Percentiles rank a stretch among this genome's conserved stretches.
phyloP scores from a whole-genome alignment of 2,888 invertebrate species.

The Fissipunctia ypsillon region DNA sequence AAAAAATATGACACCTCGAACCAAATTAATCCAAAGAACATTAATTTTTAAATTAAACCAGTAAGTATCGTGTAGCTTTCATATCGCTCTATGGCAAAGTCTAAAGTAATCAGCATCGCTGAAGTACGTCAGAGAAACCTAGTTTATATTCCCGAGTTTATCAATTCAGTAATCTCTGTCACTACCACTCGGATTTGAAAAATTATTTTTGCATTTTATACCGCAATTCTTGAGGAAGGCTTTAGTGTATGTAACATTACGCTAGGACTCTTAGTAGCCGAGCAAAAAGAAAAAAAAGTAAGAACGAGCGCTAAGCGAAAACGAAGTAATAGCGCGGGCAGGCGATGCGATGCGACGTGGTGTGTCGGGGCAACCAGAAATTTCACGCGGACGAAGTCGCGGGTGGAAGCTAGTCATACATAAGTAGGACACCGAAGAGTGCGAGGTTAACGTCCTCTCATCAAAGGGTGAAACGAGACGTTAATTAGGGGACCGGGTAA shows the following conservation, averaged over 20 bases:
- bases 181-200: too few species aligned
- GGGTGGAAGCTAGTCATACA: too few species aligned
- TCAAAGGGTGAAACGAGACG: constrained; percentile 23
- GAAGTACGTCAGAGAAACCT: not conserved
- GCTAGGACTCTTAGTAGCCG: too few species aligned
- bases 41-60: not conserved
- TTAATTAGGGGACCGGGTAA: constrained; percentile 49
- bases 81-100: not conserved
- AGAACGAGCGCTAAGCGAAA: too few species aligned
- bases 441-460: not conserved
- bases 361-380: too few species aligned
- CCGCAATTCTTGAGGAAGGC: too few species aligned
- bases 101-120: not conserved
- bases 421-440: constrained; percentile 9
- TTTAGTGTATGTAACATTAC: too few species aligned
- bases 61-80: not conserved
- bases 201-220: too few species aligned
- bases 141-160: not conserved
- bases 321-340: too few species aligned
- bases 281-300: too few species aligned
- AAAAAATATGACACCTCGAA: not conserved
- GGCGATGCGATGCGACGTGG: too few species aligned
- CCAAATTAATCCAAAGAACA: not conserved
- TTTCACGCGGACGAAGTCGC: too few species aligned
- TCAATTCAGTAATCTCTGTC: constrained; percentile 9